Base-by-base conservation (phyloP, 2,113 vertebrate genomes). In the Beaufortia kweichowensis region DNA sequence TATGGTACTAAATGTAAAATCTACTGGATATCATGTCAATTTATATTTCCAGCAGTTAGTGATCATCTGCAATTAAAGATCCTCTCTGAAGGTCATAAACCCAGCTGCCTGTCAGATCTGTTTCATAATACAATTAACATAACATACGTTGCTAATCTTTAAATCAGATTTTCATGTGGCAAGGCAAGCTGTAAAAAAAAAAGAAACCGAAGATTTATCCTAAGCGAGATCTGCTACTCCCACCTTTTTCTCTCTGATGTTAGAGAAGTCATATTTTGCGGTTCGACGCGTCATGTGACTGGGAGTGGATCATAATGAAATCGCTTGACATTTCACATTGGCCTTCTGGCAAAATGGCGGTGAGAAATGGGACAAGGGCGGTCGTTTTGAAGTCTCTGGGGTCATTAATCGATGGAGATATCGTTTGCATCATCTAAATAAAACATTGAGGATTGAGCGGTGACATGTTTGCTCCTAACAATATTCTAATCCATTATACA, bases 261-360 rank as follows among this genome's bases (percentile, higher is more conserved):
- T 9, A 2, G 9, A 50, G 65, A 62, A 74, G 75, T 48, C 61
- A 64, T 33, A 69, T 63, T 31, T 26, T 79, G 66, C 75, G 55
- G 50, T 48, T 63, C 61, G 83, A 70, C 63, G 72, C 63, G 73
- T 78, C 74, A 14, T 79, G 33, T 61, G 60, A 61, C 39, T 41
- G 67, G 24, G 56, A n/a, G 19, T 35, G 62, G 79, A 83, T 83
- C 57, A 59, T 55, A 73, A 77, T 85, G 81, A 65, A 76, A 41
- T 41, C 55, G 46, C 76, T 62, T 71, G 79, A 77, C 69, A 78
- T 80, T 81, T 71, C 39, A 46, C 46, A 33, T 28, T n/a, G 69
- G 68, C 50, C 75, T 77, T 65, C 73, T 59, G 50, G 70, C 56
- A 60, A 60, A 19, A 28, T 55, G 2, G 11, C 41, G 24, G 33